Evolutionary conservation across 2,888 invertebrate genomes (phyloP).

Genomic region (Eupithecia dodoneata): DNA sequence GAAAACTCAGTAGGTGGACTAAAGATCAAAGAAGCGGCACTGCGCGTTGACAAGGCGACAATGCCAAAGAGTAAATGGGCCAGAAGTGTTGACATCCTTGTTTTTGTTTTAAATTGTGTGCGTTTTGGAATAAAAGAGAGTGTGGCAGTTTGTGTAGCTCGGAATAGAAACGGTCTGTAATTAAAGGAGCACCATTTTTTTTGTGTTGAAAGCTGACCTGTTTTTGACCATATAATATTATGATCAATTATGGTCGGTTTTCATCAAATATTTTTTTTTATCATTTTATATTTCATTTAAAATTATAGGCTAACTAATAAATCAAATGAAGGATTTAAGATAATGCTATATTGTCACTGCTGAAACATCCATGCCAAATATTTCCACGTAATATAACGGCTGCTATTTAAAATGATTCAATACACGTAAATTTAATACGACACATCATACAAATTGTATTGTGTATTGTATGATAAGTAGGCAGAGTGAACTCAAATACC

Average conservation of each 20-base stretch:
- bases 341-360: not conserved
- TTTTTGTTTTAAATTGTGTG: constrained; percentile 29
- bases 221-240: not conserved
- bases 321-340: not conserved
- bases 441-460: not conserved
- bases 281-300: no score
- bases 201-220: not conserved
- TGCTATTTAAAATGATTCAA: not conserved
- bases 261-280: no score
- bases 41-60: constrained; percentile 55
- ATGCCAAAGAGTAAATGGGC: constrained; percentile 51
- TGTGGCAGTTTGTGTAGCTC: constrained; percentile 9
- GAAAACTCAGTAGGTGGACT: constrained; percentile 15
- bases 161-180: not conserved
- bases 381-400: not conserved
- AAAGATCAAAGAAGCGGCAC: constrained; percentile 62
- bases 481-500: not conserved
- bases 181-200: not conserved
- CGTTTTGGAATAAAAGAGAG: constrained; percentile 12
- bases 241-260: no score
- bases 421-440: not conserved
- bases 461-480: not conserved
- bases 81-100: constrained; percentile 37
- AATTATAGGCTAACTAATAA: not conserved
- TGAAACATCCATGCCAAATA: not conserved